phyloP scores from a whole-genome alignment of 2,888 invertebrate species.

The Apamea epomidion region DNA sequence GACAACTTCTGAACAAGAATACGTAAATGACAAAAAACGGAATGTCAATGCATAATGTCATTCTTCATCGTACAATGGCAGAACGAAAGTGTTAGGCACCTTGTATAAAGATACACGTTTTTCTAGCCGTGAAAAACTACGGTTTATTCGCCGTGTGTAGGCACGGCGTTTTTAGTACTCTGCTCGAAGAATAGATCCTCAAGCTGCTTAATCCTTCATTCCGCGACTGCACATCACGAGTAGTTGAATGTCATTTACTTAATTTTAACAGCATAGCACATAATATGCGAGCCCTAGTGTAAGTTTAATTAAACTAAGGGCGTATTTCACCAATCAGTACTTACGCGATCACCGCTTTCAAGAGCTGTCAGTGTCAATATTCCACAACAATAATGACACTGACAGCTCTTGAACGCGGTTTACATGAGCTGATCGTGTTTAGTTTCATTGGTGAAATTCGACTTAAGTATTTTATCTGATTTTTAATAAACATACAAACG shows the following conservation, averaged over 20 bases:
- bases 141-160: not conserved
- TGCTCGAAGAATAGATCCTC: not conserved
- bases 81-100: not conserved
- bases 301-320: not conserved
- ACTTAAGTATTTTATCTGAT: not conserved
- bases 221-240: not conserved
- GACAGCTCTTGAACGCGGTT: no score
- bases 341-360: not conserved
- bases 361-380: not conserved
- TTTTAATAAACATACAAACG: not conserved
- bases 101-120: not conserved
- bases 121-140: not conserved
- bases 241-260: slow-evolving; percentile 40
- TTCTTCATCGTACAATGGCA: slow-evolving; percentile 11
- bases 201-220: not conserved
- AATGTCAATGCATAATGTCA: slow-evolving; percentile 24
- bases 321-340: not conserved
- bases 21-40: slow-evolving; percentile 37
- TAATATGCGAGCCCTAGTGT: not conserved
- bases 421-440: no score
- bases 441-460: no score
- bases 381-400: no score
- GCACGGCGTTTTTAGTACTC: not conserved
- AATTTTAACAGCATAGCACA: not conserved
- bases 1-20: slow-evolving; percentile 13